Conservation (phyloP, 1,140 invertebrate genomes). For the Ooceraea biroi region DNA sequence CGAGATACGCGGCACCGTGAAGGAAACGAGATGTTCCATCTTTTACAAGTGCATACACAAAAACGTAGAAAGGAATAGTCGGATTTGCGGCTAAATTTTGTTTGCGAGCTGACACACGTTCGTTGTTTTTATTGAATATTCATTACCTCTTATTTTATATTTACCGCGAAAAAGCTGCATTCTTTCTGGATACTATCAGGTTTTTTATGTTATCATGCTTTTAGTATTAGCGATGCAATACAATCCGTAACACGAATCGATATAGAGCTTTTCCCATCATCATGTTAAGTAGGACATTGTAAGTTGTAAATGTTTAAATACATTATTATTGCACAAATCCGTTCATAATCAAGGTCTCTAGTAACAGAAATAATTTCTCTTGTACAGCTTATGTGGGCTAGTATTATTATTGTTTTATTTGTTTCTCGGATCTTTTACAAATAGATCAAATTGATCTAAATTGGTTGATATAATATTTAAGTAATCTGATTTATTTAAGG, state of each 20-base stretch:
- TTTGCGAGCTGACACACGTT: neutral
- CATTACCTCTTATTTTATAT: neutral
- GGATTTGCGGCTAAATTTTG: conserved; percentile 15
- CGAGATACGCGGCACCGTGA: neutral
- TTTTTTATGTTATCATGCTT: no score
- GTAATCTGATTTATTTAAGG: no score
- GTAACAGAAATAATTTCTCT: no score
- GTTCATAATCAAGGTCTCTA: no score
- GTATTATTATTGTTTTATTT: no score
- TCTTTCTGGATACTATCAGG: neutral
- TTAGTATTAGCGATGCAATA: neutral
- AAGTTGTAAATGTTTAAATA: no score
- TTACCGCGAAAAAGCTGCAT: neutral
- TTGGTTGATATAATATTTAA: no score
- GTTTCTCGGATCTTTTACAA: no score
- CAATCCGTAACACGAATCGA: neutral
- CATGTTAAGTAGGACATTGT: neutral
- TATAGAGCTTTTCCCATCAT: neutral
- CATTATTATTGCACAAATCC: no score
- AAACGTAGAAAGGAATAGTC: conserved; percentile 31
- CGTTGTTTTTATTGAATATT: conserved; percentile 11
- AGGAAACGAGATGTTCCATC: conserved; percentile 30
- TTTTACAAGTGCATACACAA: neutral
- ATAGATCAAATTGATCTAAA: no score
- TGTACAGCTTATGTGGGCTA: no score